Evolutionary conservation across 2,888 invertebrate genomes (phyloP).

Genomic region (Odontothrips loti): DNA sequence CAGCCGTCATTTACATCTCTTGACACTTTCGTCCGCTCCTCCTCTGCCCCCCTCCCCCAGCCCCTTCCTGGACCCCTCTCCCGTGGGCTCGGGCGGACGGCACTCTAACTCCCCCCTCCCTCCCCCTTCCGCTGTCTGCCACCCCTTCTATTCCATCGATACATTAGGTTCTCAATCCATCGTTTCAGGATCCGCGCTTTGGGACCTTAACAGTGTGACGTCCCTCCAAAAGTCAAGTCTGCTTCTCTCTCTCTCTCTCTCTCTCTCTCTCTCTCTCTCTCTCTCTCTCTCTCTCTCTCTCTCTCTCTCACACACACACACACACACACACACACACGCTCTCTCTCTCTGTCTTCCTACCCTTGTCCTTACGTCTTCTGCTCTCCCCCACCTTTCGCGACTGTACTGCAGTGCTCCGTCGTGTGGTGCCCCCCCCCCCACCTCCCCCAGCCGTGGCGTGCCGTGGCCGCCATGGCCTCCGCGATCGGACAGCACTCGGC

Average conservation of each 20-base stretch:
- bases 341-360: conserved; percentile 30
- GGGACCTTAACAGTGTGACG: conserved; percentile 12
- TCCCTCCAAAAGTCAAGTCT: background rate
- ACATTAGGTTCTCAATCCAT: conserved; percentile 25
- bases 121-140: background rate
- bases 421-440: no score
- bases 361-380: conserved; percentile 34
- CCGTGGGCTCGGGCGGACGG: background rate
- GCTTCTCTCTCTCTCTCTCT: background rate
- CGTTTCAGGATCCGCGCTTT: conserved; percentile 1
- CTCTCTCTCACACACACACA: conserved; percentile 36
- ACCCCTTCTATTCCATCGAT: conserved; percentile 5
- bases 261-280: background rate
- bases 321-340: no score
- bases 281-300: conserved; percentile 31
- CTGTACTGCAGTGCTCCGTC: background rate
- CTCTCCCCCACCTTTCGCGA: background rate
- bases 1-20: conserved; percentile 26
- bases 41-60: background rate
- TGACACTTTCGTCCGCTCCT: conserved; percentile 10
- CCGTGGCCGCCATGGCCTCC: conserved; percentile 26
- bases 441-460: background rate
- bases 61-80: background rate
- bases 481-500: conserved; percentile 27
- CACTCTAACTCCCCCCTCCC: conserved; percentile 1